These are phyloP conservation scores for Channa argus DNA, from an alignment of 2,113 vertebrate species.

Conservation along the genomic window DNA sequence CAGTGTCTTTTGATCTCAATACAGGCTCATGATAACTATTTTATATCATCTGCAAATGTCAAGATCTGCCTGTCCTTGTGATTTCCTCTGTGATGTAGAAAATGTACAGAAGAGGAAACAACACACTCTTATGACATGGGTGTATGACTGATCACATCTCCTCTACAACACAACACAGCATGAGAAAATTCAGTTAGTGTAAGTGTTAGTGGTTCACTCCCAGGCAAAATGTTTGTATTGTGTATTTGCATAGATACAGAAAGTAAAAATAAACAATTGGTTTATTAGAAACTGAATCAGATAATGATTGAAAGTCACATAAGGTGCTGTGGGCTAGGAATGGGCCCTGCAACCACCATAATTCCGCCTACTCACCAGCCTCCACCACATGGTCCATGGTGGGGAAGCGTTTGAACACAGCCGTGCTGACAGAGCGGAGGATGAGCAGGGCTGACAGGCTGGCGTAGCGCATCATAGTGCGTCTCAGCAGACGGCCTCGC, in stretches of 20 bases:
- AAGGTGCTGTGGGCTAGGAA: background rate
- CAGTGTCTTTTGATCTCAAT: background rate
- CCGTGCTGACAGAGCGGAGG: conserved; percentile 92
- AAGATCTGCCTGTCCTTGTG: conserved; percentile 50
- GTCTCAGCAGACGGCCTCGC: conserved; percentile 88
- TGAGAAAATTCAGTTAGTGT: too few relatives aligned
- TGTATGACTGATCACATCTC: conserved; percentile 9
- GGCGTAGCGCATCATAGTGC: conserved; percentile 92
- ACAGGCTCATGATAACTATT: background rate
- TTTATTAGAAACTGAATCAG: background rate
- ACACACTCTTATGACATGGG: conserved; percentile 8
- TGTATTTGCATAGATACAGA: background rate
- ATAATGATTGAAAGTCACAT: background rate
- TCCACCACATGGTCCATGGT: conserved; percentile 95
- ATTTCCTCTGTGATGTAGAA: conserved; percentile 20
- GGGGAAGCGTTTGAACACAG: conserved; percentile 93
- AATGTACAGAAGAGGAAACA: conserved; percentile 31
- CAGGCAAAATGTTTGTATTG: background rate
- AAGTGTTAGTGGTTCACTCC: background rate
- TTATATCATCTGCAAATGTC: conserved; percentile 34
- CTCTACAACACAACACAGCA: background rate
- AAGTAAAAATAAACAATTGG: too few relatives aligned
- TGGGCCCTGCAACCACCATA: background rate
- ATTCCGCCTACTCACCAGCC: conserved; percentile 82
- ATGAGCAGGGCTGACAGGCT: conserved; percentile 91